These are phyloP conservation scores for Pardosa pseudoannulata DNA, from an alignment of 2,888 invertebrate genomes.

Conservation along the genomic window DNA sequence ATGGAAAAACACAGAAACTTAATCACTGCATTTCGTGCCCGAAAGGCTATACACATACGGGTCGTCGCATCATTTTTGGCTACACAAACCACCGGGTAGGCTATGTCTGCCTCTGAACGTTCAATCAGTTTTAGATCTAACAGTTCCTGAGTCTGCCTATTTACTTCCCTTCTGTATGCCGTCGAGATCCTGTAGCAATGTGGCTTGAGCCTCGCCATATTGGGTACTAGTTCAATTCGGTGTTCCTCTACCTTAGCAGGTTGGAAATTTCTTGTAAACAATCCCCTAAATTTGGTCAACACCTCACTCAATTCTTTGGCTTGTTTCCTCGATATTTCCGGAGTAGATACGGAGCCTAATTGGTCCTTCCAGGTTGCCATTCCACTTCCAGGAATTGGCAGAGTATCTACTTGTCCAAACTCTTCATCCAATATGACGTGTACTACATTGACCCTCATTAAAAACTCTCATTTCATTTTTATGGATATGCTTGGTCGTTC, in stretches of 20 bases:
- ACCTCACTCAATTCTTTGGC: background rate
- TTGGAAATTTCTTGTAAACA: background rate
- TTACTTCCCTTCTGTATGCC: no score
- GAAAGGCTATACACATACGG: no score
- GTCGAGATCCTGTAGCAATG: constrained; percentile 10
- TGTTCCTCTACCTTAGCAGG: background rate
- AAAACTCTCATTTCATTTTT: background rate
- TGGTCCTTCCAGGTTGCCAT: background rate
- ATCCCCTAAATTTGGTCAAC: background rate
- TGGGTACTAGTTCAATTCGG: constrained; percentile 9
- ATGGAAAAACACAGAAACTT: no score
- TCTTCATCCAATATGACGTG: background rate
- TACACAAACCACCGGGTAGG: no score
- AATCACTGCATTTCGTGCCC: no score
- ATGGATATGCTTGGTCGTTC: background rate
- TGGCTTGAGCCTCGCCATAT: background rate
- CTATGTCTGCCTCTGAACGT: no score
- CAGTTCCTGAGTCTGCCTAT: no score
- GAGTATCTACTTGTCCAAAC: background rate
- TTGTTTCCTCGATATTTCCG: background rate
- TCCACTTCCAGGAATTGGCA: background rate
- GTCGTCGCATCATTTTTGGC: no score
- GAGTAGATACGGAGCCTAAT: background rate
- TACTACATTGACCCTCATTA: background rate
- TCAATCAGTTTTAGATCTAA: no score